Evolutionary conservation across 2,888 invertebrate species (phyloP).

Genomic region (Epinotia nisella): DNA sequence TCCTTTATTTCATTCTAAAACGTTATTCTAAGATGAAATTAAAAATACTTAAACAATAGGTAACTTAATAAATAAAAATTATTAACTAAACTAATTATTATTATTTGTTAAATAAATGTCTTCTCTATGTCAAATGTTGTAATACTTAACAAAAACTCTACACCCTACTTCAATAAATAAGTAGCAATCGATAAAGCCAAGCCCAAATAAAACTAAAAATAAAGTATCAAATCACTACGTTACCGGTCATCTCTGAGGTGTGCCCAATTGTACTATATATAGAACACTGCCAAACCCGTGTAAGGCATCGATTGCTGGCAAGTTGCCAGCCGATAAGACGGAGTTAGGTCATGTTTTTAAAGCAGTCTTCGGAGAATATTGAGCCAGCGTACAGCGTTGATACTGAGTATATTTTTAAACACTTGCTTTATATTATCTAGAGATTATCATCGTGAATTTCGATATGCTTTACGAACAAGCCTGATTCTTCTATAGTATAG

Average conservation of each 20-base stretch:
- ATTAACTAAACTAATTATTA: no score
- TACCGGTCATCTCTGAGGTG: background rate
- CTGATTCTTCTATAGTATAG: background rate
- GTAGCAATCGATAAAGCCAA: background rate
- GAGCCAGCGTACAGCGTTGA: background rate
- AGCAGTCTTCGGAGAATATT: constrained; percentile 19
- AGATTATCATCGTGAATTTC: background rate
- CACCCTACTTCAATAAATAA: no score
- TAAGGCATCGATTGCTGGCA: constrained; percentile 38
- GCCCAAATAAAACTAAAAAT: background rate
- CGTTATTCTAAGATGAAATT: no score
- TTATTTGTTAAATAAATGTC: no score
- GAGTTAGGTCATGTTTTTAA: constrained; percentile 35
- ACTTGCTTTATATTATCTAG: background rate
- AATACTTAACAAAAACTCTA: no score
- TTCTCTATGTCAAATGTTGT: no score
- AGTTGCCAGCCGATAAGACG: constrained; percentile 32
- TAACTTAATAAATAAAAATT: no score
- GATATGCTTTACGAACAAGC: background rate
- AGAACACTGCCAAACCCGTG: constrained; percentile 9
- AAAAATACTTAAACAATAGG: no score
- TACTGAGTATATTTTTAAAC: constrained; percentile 17
- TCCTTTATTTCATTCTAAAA: no score
- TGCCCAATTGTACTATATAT: background rate
- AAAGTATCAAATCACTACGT: background rate